Conservation (phyloP, 2,113 vertebrate genomes). For the Tyto alba region DNA sequence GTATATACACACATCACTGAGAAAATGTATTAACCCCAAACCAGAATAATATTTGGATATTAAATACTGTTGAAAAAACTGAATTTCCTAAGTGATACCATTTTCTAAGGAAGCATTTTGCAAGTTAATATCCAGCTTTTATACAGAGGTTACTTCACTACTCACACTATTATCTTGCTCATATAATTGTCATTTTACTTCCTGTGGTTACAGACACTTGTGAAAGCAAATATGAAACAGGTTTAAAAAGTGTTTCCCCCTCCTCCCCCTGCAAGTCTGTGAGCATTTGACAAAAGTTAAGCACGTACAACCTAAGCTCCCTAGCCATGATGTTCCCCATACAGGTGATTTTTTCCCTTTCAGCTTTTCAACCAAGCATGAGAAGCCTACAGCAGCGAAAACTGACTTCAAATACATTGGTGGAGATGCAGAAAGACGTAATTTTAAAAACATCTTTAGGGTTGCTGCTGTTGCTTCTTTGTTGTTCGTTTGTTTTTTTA, state of each 20-base stretch:
- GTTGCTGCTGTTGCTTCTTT: neutral
- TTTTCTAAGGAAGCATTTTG: neutral
- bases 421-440: neutral
- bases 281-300: neutral
- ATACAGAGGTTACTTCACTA: neutral
- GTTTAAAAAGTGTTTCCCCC: neutral
- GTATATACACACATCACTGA: neutral
- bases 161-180: neutral
- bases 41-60: neutral
- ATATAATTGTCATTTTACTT: neutral
- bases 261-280: neutral
- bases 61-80: neutral
- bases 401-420: neutral
- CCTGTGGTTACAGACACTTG: neutral
- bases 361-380: neutral
- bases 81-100: neutral
- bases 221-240: neutral
- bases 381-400: neutral
- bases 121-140: neutral
- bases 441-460: neutral
- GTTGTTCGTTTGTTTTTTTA: neutral
- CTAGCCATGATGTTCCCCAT: neutral
- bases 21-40: neutral
- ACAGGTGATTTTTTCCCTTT: neutral
- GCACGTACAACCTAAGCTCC: neutral